Conservation (phyloP, 2,797 vertebrate genomes). For the Melanotaenia nigrans region DNA sequence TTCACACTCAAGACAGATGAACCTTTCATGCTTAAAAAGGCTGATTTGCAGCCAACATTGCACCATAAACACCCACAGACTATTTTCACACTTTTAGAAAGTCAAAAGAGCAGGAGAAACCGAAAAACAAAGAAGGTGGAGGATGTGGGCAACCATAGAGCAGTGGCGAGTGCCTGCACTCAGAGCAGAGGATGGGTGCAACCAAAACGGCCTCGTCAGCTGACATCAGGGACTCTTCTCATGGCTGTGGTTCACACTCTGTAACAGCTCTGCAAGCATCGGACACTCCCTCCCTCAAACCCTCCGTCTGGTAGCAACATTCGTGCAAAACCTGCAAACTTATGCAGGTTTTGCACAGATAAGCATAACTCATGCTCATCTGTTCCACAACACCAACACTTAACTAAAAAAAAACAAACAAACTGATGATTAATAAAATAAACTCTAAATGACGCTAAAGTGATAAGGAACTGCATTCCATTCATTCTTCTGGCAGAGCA, state of each 20-base stretch:
- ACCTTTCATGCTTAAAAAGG: slow-evolving; percentile 24
- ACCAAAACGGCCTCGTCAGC: slow-evolving; percentile 70
- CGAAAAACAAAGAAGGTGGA: slow-evolving; percentile 61
- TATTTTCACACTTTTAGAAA: slow-evolving; percentile 41
- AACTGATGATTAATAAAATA: neutral
- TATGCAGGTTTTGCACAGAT: neutral
- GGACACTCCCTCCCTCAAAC: slow-evolving; percentile 49
- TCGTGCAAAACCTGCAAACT: slow-evolving; percentile 36
- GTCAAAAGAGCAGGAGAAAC: slow-evolving; percentile 62
- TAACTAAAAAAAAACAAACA: neutral
- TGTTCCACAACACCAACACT: too few species aligned
- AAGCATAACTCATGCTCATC: neutral
- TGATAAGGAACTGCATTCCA: slow-evolving; percentile 13
- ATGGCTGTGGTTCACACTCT: slow-evolving; percentile 68
- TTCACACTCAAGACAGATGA: slow-evolving; percentile 33
- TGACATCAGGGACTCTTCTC: slow-evolving; percentile 67
- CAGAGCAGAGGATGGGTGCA: slow-evolving; percentile 71
- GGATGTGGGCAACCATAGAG: slow-evolving; percentile 73
- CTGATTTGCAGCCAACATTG: slow-evolving; percentile 49
- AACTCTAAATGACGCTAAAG: slow-evolving; percentile 7
- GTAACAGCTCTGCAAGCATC: slow-evolving; percentile 49
- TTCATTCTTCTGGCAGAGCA: slow-evolving; percentile 17
- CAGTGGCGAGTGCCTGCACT: slow-evolving; percentile 65
- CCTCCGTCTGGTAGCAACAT: slow-evolving; percentile 19
- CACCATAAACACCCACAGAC: slow-evolving; percentile 63